phyloP scores from a whole-genome alignment of 2,797 vertebrate species.

The Mormyrus hasselquistii region DNA sequence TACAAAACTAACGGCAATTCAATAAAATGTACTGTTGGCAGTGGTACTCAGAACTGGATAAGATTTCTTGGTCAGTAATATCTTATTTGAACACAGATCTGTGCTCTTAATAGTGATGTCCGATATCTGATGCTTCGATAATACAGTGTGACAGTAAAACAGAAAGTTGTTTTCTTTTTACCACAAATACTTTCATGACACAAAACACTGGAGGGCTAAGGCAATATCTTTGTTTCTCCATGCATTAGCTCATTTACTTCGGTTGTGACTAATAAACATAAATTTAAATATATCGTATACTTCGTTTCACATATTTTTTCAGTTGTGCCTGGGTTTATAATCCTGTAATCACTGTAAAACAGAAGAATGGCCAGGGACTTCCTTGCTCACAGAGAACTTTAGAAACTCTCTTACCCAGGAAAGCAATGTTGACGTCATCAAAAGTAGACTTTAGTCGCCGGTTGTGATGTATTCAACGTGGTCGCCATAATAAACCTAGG shows the following conservation, averaged over 20 bases:
- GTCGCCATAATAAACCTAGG: constrained; percentile 68
- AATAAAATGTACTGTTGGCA: neutral
- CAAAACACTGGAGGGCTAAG: neutral
- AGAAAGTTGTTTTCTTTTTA: neutral
- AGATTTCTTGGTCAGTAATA: neutral
- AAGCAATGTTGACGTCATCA: constrained; percentile 44
- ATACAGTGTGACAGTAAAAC: neutral
- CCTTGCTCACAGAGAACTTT: neutral
- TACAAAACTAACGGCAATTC: neutral
- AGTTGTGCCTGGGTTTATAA: neutral
- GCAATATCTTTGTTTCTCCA: neutral
- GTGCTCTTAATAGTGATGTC: neutral
- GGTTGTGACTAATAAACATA: neutral
- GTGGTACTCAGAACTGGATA: neutral
- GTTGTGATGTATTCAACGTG: constrained; percentile 58
- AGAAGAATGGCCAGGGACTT: neutral
- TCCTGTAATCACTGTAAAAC: neutral
- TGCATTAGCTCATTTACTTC: neutral
- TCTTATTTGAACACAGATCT: neutral
- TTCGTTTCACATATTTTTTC: neutral
- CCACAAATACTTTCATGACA: neutral
- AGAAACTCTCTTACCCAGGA: constrained; percentile 14
- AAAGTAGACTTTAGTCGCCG: constrained; percentile 47
- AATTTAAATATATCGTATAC: neutral
- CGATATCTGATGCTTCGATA: neutral